phyloP scores from a whole-genome alignment of 1,140 invertebrate species.

The Andrena cerasifolii region DNA sequence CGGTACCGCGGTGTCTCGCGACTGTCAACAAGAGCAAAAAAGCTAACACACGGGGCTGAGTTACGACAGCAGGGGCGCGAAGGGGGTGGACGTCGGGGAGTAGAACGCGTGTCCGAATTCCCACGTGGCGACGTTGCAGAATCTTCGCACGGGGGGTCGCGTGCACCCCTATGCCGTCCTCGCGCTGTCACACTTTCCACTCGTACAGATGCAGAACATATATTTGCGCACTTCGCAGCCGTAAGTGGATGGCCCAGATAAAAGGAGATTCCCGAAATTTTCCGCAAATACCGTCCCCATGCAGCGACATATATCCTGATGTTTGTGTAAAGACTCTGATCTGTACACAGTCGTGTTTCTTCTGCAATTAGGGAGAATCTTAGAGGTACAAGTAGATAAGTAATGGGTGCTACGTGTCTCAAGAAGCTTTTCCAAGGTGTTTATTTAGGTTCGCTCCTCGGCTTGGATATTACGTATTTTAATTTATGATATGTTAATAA shows the following conservation, averaged over 20 bases:
- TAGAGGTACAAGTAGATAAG: not conserved
- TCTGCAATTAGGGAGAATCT: constrained; percentile 2
- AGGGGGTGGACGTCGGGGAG: constrained; percentile 19
- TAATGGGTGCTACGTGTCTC: no score
- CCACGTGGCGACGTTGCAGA: constrained; percentile 62
- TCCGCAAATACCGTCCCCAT: constrained; percentile 34
- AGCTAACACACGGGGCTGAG: constrained; percentile 43
- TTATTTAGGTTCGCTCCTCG: no score
- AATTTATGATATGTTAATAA: no score
- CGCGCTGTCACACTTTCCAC: constrained; percentile 60
- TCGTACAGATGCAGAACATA: constrained; percentile 52
- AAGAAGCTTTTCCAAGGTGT: no score
- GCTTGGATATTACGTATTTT: no score
- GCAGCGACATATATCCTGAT: not conserved
- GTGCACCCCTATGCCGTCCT: constrained; percentile 37
- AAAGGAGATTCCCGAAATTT: constrained; percentile 40
- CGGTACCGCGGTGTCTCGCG: not conserved
- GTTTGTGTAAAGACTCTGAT: not conserved
- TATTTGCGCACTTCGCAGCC: constrained; percentile 56
- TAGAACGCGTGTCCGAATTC: constrained; percentile 62
- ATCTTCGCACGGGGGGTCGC: constrained; percentile 36
- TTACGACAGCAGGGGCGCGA: constrained; percentile 46
- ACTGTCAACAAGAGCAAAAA: constrained; percentile 37
- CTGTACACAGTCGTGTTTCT: constrained; percentile 11
- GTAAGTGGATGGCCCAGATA: not conserved